These are phyloP conservation scores for Bombus sibiricus DNA, from an alignment of 1,140 invertebrate species.

Conservation along the genomic window DNA sequence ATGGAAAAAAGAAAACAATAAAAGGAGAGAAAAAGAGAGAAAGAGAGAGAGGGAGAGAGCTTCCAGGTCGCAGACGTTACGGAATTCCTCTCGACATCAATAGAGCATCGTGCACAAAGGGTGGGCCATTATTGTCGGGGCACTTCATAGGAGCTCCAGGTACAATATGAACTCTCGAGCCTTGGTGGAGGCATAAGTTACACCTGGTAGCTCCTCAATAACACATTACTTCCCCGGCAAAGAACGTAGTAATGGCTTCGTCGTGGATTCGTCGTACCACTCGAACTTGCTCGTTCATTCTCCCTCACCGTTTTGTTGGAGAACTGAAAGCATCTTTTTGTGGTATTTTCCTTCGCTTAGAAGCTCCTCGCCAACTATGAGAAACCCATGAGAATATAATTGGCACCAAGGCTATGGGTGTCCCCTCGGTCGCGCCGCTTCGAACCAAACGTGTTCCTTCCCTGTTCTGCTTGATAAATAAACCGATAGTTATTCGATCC, in stretches of 20 bases:
- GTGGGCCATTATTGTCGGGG: conserved; percentile 64
- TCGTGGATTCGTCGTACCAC: conserved; percentile 59
- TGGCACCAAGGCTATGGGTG: conserved; percentile 58
- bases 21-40: conserved; percentile 7
- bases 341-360: conserved; percentile 38
- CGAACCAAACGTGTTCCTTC: neutral
- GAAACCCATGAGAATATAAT: conserved; percentile 75
- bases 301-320: conserved; percentile 50
- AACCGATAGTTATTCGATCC: neutral
- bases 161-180: conserved; percentile 68
- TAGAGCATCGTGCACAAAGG: conserved; percentile 70
- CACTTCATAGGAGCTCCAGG: conserved; percentile 58
- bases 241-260: conserved; percentile 62
- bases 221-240: conserved; percentile 63
- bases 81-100: conserved; percentile 71
- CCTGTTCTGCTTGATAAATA: conserved; percentile 28
- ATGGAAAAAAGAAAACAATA: neutral
- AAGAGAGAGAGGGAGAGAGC: conserved; percentile 2
- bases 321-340: conserved; percentile 51
- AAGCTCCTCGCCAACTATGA: conserved; percentile 33
- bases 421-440: neutral
- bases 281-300: conserved; percentile 45
- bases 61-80: conserved; percentile 67
- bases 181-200: conserved; percentile 70
- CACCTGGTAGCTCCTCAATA: conserved; percentile 77